phyloP scores from a whole-genome alignment of 23 tunicate genomes.

The Aplidium turbinatum region DNA sequence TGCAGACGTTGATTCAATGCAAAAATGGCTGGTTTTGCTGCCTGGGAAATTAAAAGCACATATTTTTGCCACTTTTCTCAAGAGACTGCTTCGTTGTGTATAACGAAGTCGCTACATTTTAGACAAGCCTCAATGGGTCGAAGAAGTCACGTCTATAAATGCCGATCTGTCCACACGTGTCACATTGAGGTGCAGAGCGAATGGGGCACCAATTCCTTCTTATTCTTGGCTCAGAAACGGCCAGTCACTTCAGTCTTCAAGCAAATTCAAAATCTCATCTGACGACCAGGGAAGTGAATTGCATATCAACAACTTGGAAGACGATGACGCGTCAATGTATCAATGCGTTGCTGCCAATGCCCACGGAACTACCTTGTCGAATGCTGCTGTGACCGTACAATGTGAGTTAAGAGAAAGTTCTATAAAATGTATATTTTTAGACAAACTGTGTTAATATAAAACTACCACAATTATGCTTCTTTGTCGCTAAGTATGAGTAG shows the following conservation, averaged over 20 bases:
- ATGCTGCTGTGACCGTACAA: slow-evolving; percentile 36
- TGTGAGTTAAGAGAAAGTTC: neutral
- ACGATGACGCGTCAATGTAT: slow-evolving; percentile 48
- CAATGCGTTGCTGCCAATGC: slow-evolving; percentile 50
- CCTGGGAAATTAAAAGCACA: no score
- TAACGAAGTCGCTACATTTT: no score
- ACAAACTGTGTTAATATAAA: neutral
- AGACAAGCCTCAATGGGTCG: slow-evolving; percentile 52
- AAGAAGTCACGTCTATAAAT: neutral
- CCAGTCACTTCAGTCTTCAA: neutral
- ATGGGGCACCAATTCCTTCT: slow-evolving; percentile 28
- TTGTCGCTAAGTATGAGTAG: no score
- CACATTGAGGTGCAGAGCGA: slow-evolving; percentile 24
- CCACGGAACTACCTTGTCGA: slow-evolving; percentile 47
- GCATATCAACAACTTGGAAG: neutral
- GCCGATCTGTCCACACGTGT: slow-evolving; percentile 28
- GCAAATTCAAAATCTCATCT: neutral
- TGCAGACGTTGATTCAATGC: no score
- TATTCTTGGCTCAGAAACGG: slow-evolving; percentile 55
- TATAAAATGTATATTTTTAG: neutral
- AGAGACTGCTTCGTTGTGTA: no score
- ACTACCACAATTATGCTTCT: no score
- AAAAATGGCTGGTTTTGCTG: no score
- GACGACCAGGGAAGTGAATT: slow-evolving; percentile 15
- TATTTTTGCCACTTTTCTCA: no score